These are phyloP conservation scores for Paratilapia polleni DNA, from an alignment of 2,113 vertebrate species.

Conservation along the genomic window DNA sequence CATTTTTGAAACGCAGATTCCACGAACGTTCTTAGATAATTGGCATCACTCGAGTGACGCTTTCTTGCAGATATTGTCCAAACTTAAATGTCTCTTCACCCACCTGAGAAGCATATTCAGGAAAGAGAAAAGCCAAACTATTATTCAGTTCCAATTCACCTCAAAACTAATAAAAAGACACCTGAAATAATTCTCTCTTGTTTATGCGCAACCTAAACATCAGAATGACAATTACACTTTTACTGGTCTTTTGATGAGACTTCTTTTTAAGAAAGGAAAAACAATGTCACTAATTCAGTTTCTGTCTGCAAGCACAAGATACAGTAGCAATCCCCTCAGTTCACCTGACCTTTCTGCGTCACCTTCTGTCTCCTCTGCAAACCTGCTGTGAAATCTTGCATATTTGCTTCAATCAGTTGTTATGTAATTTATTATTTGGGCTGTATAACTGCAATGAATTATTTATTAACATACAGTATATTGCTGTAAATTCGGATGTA, in stretches of 20 bases:
- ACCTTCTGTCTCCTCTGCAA: slow-evolving; percentile 17
- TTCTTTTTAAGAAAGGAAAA: slow-evolving; percentile 26
- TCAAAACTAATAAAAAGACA: slow-evolving; percentile 2
- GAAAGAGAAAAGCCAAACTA: slow-evolving; percentile 21
- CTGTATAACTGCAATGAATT: slow-evolving; percentile 75
- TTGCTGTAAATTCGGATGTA: slow-evolving; percentile 74
- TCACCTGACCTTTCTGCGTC: slow-evolving; percentile 22
- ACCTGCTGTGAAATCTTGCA: slow-evolving; percentile 61
- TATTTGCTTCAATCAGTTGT: slow-evolving; percentile 69
- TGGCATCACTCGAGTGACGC: background rate
- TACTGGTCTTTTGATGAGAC: slow-evolving; percentile 15
- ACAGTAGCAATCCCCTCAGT: slow-evolving; percentile 9
- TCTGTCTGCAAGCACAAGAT: slow-evolving; percentile 47
- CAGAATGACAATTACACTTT: slow-evolving; percentile 6
- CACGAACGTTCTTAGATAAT: background rate
- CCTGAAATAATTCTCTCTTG: slow-evolving; percentile 8
- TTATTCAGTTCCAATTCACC: slow-evolving; percentile 24
- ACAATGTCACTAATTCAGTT: slow-evolving; percentile 7
- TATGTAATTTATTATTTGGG: slow-evolving; percentile 71
- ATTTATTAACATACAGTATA: slow-evolving; percentile 76
- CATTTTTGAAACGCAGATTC: background rate
- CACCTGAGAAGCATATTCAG: background rate
- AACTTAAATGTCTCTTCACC: accelerated
- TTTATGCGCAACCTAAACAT: slow-evolving; percentile 15
- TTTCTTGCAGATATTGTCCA: background rate